Conservation (phyloP, 1,140 invertebrate species). For the Rhagoletis pomonella region DNA sequence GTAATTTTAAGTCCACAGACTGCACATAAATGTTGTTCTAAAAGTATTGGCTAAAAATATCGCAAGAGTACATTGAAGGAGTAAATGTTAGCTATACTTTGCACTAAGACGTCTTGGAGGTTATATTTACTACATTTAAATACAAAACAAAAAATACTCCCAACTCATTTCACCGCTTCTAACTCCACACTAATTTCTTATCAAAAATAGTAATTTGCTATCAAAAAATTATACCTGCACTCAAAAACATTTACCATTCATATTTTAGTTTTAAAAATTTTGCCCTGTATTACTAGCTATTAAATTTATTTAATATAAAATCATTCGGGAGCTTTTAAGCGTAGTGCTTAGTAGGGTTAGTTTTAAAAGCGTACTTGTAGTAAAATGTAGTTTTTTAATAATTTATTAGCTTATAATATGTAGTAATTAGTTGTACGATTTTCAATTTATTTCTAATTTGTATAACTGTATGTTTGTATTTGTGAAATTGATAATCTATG, state of each 20-base stretch:
- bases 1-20: too few relatives aligned
- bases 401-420: conserved; percentile 36
- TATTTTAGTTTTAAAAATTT: background rate
- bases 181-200: too few relatives aligned
- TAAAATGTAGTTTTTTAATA: conserved; percentile 9
- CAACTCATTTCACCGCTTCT: too few relatives aligned
- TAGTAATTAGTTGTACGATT: conserved; percentile 38
- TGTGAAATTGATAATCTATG: conserved; percentile 12
- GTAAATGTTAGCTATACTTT: too few relatives aligned
- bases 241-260: too few relatives aligned
- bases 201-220: too few relatives aligned
- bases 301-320: background rate
- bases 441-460: background rate
- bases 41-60: too few relatives aligned
- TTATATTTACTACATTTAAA: too few relatives aligned
- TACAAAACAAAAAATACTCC: too few relatives aligned
- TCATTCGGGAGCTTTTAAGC: background rate
- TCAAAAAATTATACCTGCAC: background rate
- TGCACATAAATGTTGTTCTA: too few relatives aligned
- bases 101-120: too few relatives aligned
- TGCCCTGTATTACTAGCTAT: background rate
- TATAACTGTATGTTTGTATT: background rate
- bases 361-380: background rate
- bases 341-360: background rate
- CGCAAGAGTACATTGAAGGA: too few relatives aligned